Conservation (phyloP, 2,888 invertebrate genomes). For the Cephus spinipes region DNA sequence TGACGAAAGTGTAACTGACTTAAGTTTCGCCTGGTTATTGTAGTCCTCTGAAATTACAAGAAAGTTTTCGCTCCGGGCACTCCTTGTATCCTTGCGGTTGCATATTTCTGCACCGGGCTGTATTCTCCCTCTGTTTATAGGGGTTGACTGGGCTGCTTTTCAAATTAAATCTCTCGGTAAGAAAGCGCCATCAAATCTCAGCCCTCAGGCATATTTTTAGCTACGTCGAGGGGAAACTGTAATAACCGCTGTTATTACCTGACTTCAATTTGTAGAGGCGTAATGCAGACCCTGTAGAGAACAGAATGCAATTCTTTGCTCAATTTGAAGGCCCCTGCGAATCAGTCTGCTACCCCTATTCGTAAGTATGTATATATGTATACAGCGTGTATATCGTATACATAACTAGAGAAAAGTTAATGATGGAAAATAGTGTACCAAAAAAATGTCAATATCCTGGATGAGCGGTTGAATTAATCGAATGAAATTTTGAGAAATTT, state of each 20-base stretch:
- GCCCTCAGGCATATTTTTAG: constrained; percentile 2
- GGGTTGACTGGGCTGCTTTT: neutral
- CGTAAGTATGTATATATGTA: too few relatives aligned
- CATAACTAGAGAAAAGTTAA: too few relatives aligned
- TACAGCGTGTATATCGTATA: too few relatives aligned
- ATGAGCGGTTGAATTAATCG: too few relatives aligned
- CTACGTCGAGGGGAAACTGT: neutral
- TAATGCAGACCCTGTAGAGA: neutral
- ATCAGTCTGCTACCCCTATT: too few relatives aligned
- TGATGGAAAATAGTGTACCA: too few relatives aligned
- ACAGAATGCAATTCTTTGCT: neutral
- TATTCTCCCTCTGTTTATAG: neutral
- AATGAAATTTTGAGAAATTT: too few relatives aligned
- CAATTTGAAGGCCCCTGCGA: too few relatives aligned
- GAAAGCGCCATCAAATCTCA: constrained; percentile 13
- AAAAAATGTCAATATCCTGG: too few relatives aligned
- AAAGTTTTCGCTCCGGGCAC: neutral
- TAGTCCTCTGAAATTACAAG: neutral
- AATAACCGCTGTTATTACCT: constrained; percentile 1
- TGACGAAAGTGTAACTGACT: too few relatives aligned
- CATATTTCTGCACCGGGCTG: neutral
- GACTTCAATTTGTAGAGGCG: constrained; percentile 1
- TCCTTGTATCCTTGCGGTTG: neutral
- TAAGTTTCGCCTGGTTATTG: too few relatives aligned
- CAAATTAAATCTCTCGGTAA: constrained; percentile 14